Evolutionary conservation across 1,140 invertebrate species (phyloP), one percentile per base, ranked within the genome.

Genomic region (Acromyrmex charruanus): DNA sequence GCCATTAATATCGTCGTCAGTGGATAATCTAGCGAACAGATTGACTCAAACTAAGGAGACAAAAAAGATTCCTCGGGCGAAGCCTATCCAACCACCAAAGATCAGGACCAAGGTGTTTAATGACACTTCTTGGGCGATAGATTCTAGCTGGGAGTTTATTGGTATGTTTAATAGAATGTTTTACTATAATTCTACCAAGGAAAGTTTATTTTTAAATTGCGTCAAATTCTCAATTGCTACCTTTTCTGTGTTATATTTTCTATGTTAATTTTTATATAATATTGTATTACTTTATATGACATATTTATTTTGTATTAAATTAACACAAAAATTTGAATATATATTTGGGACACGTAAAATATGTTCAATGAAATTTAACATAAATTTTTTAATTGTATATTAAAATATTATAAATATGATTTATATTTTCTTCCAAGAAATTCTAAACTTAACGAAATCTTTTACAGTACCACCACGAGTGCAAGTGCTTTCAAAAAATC

Each of bases 111-210:
- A 96, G 55, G 93, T 95, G 21, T 96, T 96, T 89, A 96, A 96
- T 89, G 97, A 97, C 86, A 97, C 97, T 35, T 97, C 97, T 10
- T 98, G 98, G 98, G 96, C 97, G 75, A 96, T 98, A 49, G 98
- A 98, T 94, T 98, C 97, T 81, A 98, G 97, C 92, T 98, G 98
- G 98, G 97, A 98, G 93, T 98, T 98, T 91, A 97, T 98, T 93
- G 97, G 97, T 97, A 96, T 96, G 89, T 94, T 75, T 39, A 59
- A 58, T 39, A 51, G 49, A 49, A 49, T 49, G 49, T 51, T 16
- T 14, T 69, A 69, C n/a, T 49, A 3, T 51, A 51, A 3, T 51
- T 51, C 14, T 51, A 16, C 14, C 4, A 51, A 4, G 0, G 49
- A 51, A 51, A 51, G 14, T 51, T 51, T 51, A 14, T 51, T 51